Evolutionary conservation across 2,888 invertebrate genomes (phyloP), one percentile per base, ranked within the genome.

Genomic region (Cataglyphis albicans): DNA sequence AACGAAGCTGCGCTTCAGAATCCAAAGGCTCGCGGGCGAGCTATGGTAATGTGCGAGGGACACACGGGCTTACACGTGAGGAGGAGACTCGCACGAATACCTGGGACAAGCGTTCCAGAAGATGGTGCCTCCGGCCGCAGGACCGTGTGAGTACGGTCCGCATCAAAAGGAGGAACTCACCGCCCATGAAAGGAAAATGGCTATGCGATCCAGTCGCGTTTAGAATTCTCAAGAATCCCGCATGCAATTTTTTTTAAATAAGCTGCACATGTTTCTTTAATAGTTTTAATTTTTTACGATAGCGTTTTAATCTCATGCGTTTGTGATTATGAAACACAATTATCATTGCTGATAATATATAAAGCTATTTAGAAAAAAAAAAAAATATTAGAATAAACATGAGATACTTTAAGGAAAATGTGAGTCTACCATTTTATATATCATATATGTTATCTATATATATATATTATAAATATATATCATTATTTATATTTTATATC

Each of bases 91-190:
- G 83, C 83, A 83, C 81, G 92, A 91, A 91, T 91, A 91, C 89
- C 90, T 78, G 88, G 92, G 91, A 92, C 91, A 90, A 93, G 91
- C 91, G 92, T 91, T 92, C 91, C 92, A 91, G 90, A 90, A 93
- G 93, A 93, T 93, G 93, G 93, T 92, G 94, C 94, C 94, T 91
- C 88, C 87, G 93, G 94, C 92, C 87, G 84, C 87, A 82, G 86
- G 88, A 86, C 84, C 90, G 88, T 86, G 82, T 83, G 84, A 78
- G 91, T 91, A 91, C 87, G 91, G 82, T 92, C 92, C 80, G 80
- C 57, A 75, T 84, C 90, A 91, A 92, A 92, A 91, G 84, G 78
- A 91, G 84, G 78, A 84, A 80, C 55, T 76, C 48, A 74, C 80
- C 84, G 75, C 52, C 81, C 82, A 72, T 73, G 68, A 67, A 59